These are phyloP conservation scores for Haliclona indistincta DNA, from an alignment of 37 sponge, comb jelly and placozoan species.

Conservation along the genomic window DNA sequence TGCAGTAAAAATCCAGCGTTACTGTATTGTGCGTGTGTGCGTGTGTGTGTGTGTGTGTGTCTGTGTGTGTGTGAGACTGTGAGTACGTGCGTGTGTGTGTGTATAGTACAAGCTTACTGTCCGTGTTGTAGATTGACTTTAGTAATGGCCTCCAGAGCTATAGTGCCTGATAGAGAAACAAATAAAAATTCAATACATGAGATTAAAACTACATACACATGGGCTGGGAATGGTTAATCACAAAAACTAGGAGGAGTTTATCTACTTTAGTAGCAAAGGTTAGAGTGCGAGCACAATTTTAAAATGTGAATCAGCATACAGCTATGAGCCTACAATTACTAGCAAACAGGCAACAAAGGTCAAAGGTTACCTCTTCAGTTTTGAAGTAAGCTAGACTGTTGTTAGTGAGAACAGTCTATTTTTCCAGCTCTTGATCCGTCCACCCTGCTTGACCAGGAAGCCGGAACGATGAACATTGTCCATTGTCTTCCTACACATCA, in stretches of 20 bases:
- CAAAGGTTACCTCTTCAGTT: slow-evolving; percentile 57
- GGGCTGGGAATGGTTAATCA: neutral
- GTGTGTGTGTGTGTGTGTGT: slow-evolving; percentile 12
- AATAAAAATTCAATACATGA: neutral
- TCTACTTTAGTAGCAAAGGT: too few relatives aligned
- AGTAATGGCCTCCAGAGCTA: slow-evolving; percentile 25
- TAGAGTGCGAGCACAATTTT: too few relatives aligned
- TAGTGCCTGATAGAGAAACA: neutral
- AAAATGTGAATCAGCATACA: neutral
- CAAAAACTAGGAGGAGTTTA: too few relatives aligned
- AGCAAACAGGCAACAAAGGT: neutral
- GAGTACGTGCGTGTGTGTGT: slow-evolving; percentile 9
- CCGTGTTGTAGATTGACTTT: slow-evolving; percentile 44
- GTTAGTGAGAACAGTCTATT: slow-evolving; percentile 69
- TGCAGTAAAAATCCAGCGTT: neutral
- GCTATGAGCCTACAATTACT: neutral
- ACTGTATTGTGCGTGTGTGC: slow-evolving; percentile 9
- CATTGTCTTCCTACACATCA: neutral
- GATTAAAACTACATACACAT: neutral
- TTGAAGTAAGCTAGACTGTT: slow-evolving; percentile 69
- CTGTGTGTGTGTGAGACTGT: neutral
- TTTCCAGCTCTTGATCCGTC: slow-evolving; percentile 71
- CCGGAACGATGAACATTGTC: slow-evolving; percentile 65
- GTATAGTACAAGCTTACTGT: slow-evolving; percentile 19
- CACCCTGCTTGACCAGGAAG: slow-evolving; percentile 75